Conservation (phyloP, 2,797 vertebrate genomes). For the Myoxocephalus aenaeus region DNA sequence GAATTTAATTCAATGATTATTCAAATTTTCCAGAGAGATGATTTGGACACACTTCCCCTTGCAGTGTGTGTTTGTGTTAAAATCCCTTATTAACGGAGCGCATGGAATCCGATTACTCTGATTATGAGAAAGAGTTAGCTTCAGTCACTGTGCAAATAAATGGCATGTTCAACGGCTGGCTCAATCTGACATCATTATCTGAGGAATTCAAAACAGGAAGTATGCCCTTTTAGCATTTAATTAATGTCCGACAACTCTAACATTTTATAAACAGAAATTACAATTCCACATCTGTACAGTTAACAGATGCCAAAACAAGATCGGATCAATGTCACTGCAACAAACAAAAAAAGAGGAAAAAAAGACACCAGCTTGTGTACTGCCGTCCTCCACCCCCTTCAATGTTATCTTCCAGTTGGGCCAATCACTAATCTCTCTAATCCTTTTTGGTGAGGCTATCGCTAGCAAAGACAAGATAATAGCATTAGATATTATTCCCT, state of each 20-base stretch:
- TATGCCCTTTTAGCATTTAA: not conserved
- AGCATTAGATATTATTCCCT: conserved; percentile 77
- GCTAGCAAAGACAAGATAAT: conserved; percentile 70
- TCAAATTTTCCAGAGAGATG: conserved; percentile 70
- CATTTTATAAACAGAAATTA: not conserved
- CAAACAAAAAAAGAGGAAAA: conserved; percentile 50
- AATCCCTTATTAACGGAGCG: conserved; percentile 36
- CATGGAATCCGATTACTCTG: conserved; percentile 60
- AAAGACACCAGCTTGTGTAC: conserved; percentile 43
- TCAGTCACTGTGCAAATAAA: conserved; percentile 41
- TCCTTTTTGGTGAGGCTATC: conserved; percentile 72
- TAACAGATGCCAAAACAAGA: conserved; percentile 38
- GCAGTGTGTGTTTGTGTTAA: conserved; percentile 27
- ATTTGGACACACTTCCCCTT: conserved; percentile 64
- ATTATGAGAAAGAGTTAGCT: conserved; percentile 49
- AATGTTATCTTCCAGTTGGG: conserved; percentile 66
- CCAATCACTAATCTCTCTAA: conserved; percentile 76
- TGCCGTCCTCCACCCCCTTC: conserved; percentile 37
- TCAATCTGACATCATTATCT: conserved; percentile 5
- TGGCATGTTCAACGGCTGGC: conserved; percentile 21
- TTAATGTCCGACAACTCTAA: not conserved
- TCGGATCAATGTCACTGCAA: conserved; percentile 37
- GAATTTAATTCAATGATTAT: conserved; percentile 78
- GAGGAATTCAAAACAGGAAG: conserved; percentile 14
- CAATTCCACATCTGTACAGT: conserved; percentile 12